Evolutionary conservation across 2,797 vertebrate genomes (phyloP), one percentile per base, ranked within the genome.

Genomic region (Fratercula arctica): DNA sequence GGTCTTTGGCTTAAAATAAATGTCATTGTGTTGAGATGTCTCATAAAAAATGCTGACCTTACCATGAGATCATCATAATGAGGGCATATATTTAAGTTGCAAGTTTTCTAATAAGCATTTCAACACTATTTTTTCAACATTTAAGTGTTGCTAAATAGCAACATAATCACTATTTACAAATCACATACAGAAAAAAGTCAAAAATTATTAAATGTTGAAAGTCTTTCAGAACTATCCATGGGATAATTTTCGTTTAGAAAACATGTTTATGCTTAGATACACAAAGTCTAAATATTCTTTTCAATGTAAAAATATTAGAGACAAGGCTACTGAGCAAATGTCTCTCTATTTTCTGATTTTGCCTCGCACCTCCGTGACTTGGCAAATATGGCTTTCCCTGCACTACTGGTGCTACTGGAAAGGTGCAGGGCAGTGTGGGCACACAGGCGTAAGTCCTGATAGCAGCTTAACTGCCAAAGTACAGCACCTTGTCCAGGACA

Each of bases 1-100:
- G 57, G 66, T 94, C 72, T 85, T 95, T 97, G 92, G 95, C 90
- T 96, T 97, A 95, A 97, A 97, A 95, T 96, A 97, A 96, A 95
- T 93, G 83, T 69, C 75, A 72, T 87, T 93, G 57, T 96, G 51
- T 97, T 97, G 77, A 93, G 53, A 72, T 84, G 74, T 75, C 91
- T 91, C 69, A 59, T 87, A 74, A 80, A 91, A 97, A 97, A 96
- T 93, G 63, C 81, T 92, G 72, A 56, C 70, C 93, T 97, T 95
- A 90, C 68, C 46, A 82, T 79, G 56, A 90, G 68, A 61, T 95
- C 78, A 79, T 86, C 46, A 41, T 83, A 90, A 95, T 87, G 35
- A 91, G 33, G 41, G 23, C 29, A 24, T 15, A 3, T 82, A 70
- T 93, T 86, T 94, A n/a, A 35, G 17, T 10, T 79, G 19, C 28